phyloP scores from a whole-genome alignment of 2,888 invertebrate genomes.

The Trissoscelio sp. region DNA sequence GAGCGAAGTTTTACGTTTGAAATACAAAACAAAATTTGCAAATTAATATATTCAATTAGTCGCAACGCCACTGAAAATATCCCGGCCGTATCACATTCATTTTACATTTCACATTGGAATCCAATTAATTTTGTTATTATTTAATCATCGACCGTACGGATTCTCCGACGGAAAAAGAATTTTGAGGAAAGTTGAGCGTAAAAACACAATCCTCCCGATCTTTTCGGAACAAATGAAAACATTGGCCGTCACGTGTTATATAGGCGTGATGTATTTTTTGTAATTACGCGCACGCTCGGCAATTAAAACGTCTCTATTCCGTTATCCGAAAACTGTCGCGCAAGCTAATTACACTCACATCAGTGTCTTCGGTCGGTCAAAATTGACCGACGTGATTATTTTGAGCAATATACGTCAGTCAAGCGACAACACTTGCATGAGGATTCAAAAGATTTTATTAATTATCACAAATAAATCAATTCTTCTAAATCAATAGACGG shows the following conservation, averaged over 20 bases:
- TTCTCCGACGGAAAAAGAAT: conserved; percentile 11
- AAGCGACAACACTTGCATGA: not conserved
- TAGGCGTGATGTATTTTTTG: conserved; percentile 34
- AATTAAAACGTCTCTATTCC: conserved; percentile 51
- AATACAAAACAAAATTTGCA: conserved; percentile 28
- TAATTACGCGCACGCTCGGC: conserved; percentile 37
- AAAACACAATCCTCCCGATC: conserved; percentile 21
- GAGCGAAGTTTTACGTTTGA: not conserved
- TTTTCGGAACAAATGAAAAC: conserved; percentile 44
- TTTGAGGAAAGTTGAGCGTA: conserved; percentile 19
- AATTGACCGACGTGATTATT: conserved; percentile 41
- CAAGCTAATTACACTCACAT: conserved; percentile 56
- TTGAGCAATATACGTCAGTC: conserved; percentile 27
- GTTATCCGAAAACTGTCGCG: conserved; percentile 51
- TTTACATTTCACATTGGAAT: conserved; percentile 38
- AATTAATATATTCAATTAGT: conserved; percentile 26
- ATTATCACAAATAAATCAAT: too few species aligned
- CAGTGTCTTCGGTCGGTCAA: conserved; percentile 32
- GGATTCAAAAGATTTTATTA: not conserved
- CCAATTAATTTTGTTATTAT: conserved; percentile 55
- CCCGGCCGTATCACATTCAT: conserved; percentile 13
- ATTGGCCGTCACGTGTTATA: conserved; percentile 36
- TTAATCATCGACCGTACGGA: conserved; percentile 27
- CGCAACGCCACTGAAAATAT: not conserved
- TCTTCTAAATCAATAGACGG: too few species aligned